phyloP scores from a whole-genome alignment of 2,797 vertebrate genomes.

The Muraenolepis orangiensis region DNA sequence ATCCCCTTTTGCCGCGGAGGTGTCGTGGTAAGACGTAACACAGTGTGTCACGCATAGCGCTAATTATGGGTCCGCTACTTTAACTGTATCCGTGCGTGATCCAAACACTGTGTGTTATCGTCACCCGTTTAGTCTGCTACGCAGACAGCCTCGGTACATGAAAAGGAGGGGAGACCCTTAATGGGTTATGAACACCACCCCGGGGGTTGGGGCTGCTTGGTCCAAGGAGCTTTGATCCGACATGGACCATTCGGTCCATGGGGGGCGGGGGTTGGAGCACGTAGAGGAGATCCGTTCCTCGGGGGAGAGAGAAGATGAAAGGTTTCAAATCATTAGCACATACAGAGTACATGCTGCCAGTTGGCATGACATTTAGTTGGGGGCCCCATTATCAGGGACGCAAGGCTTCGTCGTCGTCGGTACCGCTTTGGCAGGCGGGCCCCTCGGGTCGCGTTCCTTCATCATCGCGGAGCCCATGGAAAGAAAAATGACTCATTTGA shows the following conservation, averaged over 20 bases:
- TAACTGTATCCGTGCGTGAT: background rate
- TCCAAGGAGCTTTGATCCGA: too few species aligned
- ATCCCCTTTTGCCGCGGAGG: background rate
- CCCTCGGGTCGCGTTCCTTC: background rate
- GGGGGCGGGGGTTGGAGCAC: too few species aligned
- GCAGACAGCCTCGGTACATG: background rate
- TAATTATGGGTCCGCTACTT: background rate
- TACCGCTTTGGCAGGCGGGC: background rate
- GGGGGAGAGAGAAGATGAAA: background rate
- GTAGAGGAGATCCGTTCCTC: too few species aligned
- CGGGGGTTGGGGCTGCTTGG: too few species aligned
- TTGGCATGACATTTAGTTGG: background rate
- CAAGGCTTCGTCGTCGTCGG: too few species aligned
- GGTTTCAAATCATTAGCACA: background rate
- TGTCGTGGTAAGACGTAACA: background rate
- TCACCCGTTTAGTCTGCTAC: background rate
- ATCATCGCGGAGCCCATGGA: background rate
- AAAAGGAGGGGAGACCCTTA: background rate
- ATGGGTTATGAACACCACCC: background rate
- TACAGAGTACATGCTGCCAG: background rate
- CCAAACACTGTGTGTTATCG: background rate
- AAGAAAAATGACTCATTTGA: background rate
- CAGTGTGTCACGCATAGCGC: background rate
- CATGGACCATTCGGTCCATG: too few species aligned
- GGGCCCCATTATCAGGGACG: too few species aligned